Base-by-base conservation (phyloP, 2,797 vertebrate species). In the Spea hammondii region DNA sequence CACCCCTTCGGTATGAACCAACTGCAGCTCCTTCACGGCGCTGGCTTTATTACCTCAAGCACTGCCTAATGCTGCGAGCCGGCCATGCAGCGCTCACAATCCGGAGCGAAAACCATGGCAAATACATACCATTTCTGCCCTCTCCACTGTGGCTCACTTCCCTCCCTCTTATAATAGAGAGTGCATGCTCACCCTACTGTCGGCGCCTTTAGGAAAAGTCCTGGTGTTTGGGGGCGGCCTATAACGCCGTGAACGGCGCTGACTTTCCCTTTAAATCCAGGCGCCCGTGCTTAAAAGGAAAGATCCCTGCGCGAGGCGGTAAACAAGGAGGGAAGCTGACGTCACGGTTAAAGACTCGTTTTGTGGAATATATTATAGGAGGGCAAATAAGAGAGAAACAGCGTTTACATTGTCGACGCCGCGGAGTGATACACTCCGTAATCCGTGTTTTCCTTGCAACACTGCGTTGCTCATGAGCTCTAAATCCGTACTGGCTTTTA, bases 191-290 rank as follows among this genome's bases (percentile, higher is more conserved):
- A 11, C 65, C 49, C 4, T 60, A n/a, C 32, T 6, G 13, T 12
- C 4, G 66, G 8, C 32, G 32, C 9, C 14, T 51, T 17, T 55
- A 75, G 78, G 67, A 80, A 32, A 51, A 75, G 32, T 8, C 65
- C 57, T 65, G 11, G 65, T 54, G 64, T 64, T 7, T n/a, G 1
- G 5, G 5, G 64, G 57, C 55, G 72, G 48, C 72, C 65, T 65
- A 4, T 0, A 4, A 65, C 72, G 72, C 78, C 72, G 47, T 59
- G 32, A 32, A 47, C 0, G 8, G 44, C 46, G 54, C 14, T 4
- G 44, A 79, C 78, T 62, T 70, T 50, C 66, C 78, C 78, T 79
- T 79, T 79, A 79, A 79, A 65, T 55, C 66, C 49, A 8, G n/a
- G 0, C 3, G 67, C n/a, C 67, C 53, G n/a, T n/a, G 67, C 67